A percentile compares a stretch with the other conserved stretches of the same genome.
Evolutionary conservation across 2,113 vertebrate species (phyloP).

Genomic region (Pachycephala philippinensis): DNA sequence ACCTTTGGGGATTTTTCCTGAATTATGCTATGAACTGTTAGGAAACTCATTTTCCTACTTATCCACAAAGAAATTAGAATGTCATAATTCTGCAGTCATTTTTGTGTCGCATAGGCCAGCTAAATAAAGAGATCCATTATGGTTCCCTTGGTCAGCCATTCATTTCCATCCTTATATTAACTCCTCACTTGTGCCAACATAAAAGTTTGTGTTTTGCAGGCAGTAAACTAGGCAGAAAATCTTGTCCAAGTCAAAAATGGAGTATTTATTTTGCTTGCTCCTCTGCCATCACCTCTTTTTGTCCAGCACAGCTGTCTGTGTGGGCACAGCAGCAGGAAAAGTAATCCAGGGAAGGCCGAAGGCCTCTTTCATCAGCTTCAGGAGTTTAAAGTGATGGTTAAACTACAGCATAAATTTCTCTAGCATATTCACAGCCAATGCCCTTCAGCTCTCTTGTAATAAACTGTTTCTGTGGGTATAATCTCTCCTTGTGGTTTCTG

Average conservation of each 20-base stretch:
- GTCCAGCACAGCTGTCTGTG: neutral
- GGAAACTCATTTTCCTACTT: neutral
- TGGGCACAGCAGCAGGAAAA: neutral
- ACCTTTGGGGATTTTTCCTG: neutral
- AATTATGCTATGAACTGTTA: neutral
- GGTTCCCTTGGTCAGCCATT: neutral
- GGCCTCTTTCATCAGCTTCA: constrained; percentile 11
- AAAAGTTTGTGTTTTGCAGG: constrained; percentile 11
- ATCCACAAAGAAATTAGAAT: neutral
- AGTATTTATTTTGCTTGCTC: neutral
- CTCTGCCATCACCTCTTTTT: neutral
- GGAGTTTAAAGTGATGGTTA: constrained; percentile 21
- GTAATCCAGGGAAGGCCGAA: neutral
- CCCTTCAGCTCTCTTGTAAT: constrained; percentile 7
- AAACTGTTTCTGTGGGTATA: constrained; percentile 24
- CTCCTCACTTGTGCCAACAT: neutral
- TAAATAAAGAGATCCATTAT: neutral
- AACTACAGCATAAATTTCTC: constrained; percentile 15
- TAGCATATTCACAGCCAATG: constrained; percentile 1
- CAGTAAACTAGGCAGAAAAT: neutral
- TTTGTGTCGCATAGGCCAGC: neutral
- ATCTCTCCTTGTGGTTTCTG: constrained; percentile 27
- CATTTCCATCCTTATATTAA: neutral
- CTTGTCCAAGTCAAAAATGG: neutral
- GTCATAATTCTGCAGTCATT: neutral